phyloP scores from a whole-genome alignment of 1,140 invertebrate genomes.

The Ceratina australensis region DNA sequence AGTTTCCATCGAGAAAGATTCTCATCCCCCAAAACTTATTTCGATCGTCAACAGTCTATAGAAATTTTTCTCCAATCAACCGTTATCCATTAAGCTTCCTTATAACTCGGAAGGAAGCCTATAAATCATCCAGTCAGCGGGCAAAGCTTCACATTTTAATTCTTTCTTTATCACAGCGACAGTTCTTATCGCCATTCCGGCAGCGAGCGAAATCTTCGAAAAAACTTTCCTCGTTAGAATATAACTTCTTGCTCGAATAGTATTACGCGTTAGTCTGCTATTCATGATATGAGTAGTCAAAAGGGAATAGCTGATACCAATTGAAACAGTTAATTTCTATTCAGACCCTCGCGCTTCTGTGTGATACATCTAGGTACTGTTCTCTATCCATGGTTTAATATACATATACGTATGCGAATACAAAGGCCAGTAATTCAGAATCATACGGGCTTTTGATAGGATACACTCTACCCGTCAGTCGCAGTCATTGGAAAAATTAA shows the following conservation, averaged over 20 bases:
- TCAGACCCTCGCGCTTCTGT: neutral
- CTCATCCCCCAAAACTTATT: neutral
- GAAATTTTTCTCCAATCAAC: neutral
- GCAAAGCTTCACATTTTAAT: constrained; percentile 2
- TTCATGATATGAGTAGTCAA: no score
- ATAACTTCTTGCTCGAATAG: no score
- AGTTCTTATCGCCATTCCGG: neutral
- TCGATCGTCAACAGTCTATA: neutral
- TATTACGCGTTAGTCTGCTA: no score
- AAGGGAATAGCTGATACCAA: neutral
- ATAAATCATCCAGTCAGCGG: neutral
- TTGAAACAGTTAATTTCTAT: neutral
- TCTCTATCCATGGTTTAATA: no score
- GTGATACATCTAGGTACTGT: no score
- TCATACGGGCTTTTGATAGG: neutral
- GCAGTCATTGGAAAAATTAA: constrained; percentile 7
- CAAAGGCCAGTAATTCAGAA: neutral
- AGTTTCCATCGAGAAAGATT: no score
- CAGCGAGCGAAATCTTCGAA: neutral
- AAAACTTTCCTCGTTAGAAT: neutral
- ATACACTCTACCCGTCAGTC: neutral
- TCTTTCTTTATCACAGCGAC: neutral
- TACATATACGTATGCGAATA: no score
- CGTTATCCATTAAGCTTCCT: constrained; percentile 14
- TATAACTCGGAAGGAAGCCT: neutral